Evolutionary conservation across 2,888 invertebrate species (phyloP), one percentile per base, ranked within the genome.

Genomic region (Acronicta psi): DNA sequence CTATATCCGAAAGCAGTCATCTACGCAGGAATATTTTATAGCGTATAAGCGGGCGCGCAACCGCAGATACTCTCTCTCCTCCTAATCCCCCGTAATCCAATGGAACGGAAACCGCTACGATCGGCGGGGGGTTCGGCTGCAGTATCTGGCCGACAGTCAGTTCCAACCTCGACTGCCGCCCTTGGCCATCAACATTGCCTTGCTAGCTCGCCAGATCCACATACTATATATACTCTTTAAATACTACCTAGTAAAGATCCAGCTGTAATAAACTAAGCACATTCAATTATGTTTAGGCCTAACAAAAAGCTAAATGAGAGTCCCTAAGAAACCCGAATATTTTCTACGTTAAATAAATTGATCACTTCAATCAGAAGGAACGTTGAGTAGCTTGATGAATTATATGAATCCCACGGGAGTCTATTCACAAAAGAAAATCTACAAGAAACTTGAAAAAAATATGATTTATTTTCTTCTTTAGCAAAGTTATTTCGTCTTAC

Each of bases 301-400:
- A 56, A 40, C 18, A 58, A 31, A 47, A 41, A 17, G 29, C 47
- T 36, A 57, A 58, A 52, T 45, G 14, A 7, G 17, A 43, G 36
- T 44, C 10, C 8, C 54, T 18, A 10, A 42, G 43, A 37, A 47
- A 40, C 23, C 41, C 13, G 49, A 62, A 54, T 52, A 45, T 63
- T 70, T 75, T 70, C 37, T 47, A 42, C 45, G 58, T 45, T 38
- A 65, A 71, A 73, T 75, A 69, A 75, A 75, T 73, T 63, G 73
- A 76, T 75, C 63, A 71, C 59, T 73, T 69, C 61, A 69, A 61
- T 63, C 62, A 69, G 53, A 65, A 46, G 51, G 60, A 59, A 62
- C 61, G 50, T 64, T 49, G 61, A 44, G 50, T 70, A 65, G 57
- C 71, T 70, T 73, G 76, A 76, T 75, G 69, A 75, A 71, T 75